Base-by-base conservation (phyloP, 2,797 vertebrate genomes). In the Leucoraja ocellata region DNA sequence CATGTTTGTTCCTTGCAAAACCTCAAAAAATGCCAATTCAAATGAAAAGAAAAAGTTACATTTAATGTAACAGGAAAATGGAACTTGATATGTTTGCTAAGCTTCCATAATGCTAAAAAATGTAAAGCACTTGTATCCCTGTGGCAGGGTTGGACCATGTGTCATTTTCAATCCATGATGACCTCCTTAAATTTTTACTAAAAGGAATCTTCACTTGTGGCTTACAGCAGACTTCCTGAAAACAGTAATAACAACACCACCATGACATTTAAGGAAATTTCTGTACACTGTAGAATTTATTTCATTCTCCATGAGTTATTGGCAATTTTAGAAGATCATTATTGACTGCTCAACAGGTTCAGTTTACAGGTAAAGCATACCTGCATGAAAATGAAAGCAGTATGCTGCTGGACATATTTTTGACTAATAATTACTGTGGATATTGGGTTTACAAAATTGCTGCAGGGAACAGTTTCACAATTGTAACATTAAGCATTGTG, bases 11-110 rank as follows among this genome's bases (percentile, higher is more conserved):
- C 28, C n/a, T 28, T 63, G 58, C 14, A n/a, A 58, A 54, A 63
- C 25, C 28, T 86, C 61, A 1, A 32, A 78, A 77, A 77, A 77
- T n/a, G 16, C 11, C 11, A 3, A 77, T 86, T 86, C n/a, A 16
- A 28, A n/a, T n/a, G 25, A 1, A 61, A 86, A 32, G 83, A 54
- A 58, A 86, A 86, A 13, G 58, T 86, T 63, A 61, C 61, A 86
- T 86, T 63, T 63, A 86, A 86, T 63, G 25, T 63, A 86, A 16
- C 8, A n/a, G 58, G 65, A 86, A 86, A 86, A 86, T 86, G n/a
- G 58, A 63, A 86, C 83, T 32, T 86, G 28, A 86, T 86, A 61
- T 86, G 61, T n/a, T 86, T 63, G 28, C 25, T 61, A 86, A 13
- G 1, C n/a, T 86, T 86, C 54, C 61, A 28, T 11, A 86, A 86